Conservation (phyloP, 2,888 invertebrate species). For the Hesperia comma region DNA sequence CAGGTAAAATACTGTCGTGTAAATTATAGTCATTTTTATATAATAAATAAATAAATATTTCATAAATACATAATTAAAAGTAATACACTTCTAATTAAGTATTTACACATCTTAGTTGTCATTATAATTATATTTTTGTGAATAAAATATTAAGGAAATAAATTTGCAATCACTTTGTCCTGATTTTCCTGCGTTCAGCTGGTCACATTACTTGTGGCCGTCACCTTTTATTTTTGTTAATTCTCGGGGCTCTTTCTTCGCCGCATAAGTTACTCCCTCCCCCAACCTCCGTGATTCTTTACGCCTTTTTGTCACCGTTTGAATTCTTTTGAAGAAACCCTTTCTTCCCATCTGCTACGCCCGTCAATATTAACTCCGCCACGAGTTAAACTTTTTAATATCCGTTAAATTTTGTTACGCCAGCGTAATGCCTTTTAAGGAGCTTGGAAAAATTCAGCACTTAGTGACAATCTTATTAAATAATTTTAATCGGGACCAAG, state of each 20-base stretch:
- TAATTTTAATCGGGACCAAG: slow-evolving; percentile 22
- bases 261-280: slow-evolving; percentile 83
- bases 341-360: slow-evolving; percentile 81
- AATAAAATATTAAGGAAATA: no score
- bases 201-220: slow-evolving; percentile 57
- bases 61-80: no score
- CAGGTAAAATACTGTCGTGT: no score
- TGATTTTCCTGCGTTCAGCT: neutral
- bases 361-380: slow-evolving; percentile 84
- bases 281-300: slow-evolving; percentile 78
- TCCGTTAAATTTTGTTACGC: slow-evolving; percentile 83
- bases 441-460: slow-evolving; percentile 52
- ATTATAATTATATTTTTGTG: no score
- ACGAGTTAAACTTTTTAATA: slow-evolving; percentile 83
- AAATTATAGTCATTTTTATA: no score
- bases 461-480: slow-evolving; percentile 48
- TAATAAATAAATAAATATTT: no score
- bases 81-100: no score
- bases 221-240: slow-evolving; percentile 85
- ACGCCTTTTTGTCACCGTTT: slow-evolving; percentile 84
- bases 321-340: slow-evolving; percentile 82
- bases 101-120: no score
- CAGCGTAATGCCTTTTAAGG: slow-evolving; percentile 71
- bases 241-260: slow-evolving; percentile 79
- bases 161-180: neutral